Conservation (phyloP, 1,140 invertebrate genomes). For the Patella vulgata region DNA sequence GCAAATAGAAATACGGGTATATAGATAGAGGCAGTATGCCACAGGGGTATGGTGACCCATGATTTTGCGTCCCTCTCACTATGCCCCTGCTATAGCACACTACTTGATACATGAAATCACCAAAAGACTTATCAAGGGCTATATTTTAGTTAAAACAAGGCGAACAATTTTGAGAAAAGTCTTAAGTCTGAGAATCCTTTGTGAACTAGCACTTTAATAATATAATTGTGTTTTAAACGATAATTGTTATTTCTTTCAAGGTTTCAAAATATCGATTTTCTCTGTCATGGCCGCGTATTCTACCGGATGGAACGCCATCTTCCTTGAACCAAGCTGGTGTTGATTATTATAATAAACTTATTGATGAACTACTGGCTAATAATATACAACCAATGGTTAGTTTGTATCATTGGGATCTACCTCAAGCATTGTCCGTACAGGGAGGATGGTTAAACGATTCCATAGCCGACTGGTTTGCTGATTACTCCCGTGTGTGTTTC, state of each 20-base stretch:
- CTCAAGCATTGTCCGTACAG: constrained; percentile 49
- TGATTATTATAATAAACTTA: constrained; percentile 55
- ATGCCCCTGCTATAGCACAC: too few relatives aligned
- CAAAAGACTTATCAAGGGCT: too few relatives aligned
- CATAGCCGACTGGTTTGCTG: constrained; percentile 69
- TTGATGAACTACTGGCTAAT: constrained; percentile 42
- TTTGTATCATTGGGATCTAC: constrained; percentile 69
- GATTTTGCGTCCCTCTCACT: too few relatives aligned
- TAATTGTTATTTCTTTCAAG: constrained; percentile 35
- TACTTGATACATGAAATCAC: too few relatives aligned
- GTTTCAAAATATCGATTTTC: constrained; percentile 58
- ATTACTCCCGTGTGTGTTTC: constrained; percentile 64
- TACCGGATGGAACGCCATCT: constrained; percentile 48
- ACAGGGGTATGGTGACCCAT: too few relatives aligned
- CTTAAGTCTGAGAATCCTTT: too few relatives aligned
- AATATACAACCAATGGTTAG: constrained; percentile 67
- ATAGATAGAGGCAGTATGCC: too few relatives aligned
- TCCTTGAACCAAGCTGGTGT: constrained; percentile 41
- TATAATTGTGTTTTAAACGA: too few relatives aligned
- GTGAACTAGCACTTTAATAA: too few relatives aligned
- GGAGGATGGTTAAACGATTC: constrained; percentile 9
- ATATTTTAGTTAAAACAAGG: too few relatives aligned
- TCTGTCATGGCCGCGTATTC: constrained; percentile 57
- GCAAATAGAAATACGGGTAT: too few relatives aligned
- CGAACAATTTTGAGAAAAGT: too few relatives aligned